A percentile compares a stretch with the other conserved stretches of the same genome.
phyloP scores from a whole-genome alignment of 2,888 invertebrate genomes.

The Aelia acuminata region DNA sequence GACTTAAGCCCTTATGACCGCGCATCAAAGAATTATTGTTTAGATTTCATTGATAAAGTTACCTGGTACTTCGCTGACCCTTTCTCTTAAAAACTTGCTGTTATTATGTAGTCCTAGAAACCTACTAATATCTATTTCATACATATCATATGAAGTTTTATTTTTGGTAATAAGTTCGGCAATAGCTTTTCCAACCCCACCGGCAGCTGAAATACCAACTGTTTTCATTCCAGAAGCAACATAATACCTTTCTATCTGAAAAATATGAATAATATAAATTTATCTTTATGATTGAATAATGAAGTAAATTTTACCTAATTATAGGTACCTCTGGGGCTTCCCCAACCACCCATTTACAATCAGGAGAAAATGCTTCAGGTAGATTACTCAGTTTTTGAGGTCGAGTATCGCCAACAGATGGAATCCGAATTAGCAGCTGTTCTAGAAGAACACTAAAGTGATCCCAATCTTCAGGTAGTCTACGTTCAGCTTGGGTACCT shows the following conservation, averaged over 20 bases:
- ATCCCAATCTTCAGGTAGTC: constrained; percentile 94
- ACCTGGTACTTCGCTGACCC: constrained; percentile 94
- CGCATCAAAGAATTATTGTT: too few species aligned
- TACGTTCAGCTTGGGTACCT: constrained; percentile 72
- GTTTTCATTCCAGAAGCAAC: constrained; percentile 98
- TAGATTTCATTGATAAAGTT: constrained; percentile 65
- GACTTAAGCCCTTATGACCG: too few species aligned
- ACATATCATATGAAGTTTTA: constrained; percentile 85
- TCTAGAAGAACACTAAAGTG: constrained; percentile 93
- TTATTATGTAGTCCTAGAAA: constrained; percentile 96
- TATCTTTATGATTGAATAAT: not conserved
- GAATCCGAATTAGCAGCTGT: constrained; percentile 86
- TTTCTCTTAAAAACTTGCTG: constrained; percentile 89
- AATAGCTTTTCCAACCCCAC: constrained; percentile 92
- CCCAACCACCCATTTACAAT: constrained; percentile 96
- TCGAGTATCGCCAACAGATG: constrained; percentile 80
- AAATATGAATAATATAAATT: not conserved
- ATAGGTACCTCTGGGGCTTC: constrained; percentile 88
- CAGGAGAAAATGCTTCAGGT: constrained; percentile 96
- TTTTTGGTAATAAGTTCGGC: constrained; percentile 90
- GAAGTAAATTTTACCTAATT: not conserved
- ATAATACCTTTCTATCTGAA: constrained; percentile 86
- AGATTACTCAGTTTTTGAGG: constrained; percentile 89
- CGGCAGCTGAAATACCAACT: constrained; percentile 94
- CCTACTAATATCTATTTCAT: constrained; percentile 89